These are phyloP conservation scores for Hirtodrosophila alboralis DNA, from an alignment of 2,888 invertebrate genomes.

Conservation along the genomic window DNA sequence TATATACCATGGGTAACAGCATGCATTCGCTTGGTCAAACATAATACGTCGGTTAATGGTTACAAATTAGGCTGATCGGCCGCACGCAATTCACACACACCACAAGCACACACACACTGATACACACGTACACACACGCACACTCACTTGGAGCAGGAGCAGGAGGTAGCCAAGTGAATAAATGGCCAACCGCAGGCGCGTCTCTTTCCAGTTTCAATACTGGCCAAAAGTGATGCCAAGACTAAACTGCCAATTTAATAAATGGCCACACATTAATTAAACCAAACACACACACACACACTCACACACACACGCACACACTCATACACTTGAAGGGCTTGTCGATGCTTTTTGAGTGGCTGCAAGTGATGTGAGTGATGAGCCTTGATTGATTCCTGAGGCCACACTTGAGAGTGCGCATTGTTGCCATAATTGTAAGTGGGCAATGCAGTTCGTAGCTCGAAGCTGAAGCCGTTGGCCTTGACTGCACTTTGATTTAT, in stretches of 20 bases:
- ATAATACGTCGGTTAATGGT: slow-evolving; percentile 80
- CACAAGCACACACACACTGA: slow-evolving; percentile 2
- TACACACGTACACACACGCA: slow-evolving; percentile 4
- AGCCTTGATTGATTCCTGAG: slow-evolving; percentile 82
- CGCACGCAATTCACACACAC: slow-evolving; percentile 49
- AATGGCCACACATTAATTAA: slow-evolving; percentile 82
- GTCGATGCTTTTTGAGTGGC: slow-evolving; percentile 44
- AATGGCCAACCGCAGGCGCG: slow-evolving; percentile 51
- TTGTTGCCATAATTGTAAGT: slow-evolving; percentile 70
- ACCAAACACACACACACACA: slow-evolving; percentile 47
- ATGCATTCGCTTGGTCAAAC: slow-evolving; percentile 60
- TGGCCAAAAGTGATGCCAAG: slow-evolving; percentile 55
- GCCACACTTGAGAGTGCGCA: slow-evolving; percentile 76
- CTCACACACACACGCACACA: slow-evolving; percentile 32
- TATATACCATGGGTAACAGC: slow-evolving; percentile 47
- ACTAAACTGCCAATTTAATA: slow-evolving; percentile 82
- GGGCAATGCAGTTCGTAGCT: slow-evolving; percentile 25
- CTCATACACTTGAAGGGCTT: slow-evolving; percentile 34
- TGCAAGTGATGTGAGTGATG: slow-evolving; percentile 73
- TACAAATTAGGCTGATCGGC: slow-evolving; percentile 80
- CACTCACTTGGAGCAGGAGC: slow-evolving; percentile 5
- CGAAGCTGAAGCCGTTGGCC: slow-evolving; percentile 41
- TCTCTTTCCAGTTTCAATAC: slow-evolving; percentile 8
- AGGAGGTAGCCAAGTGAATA: slow-evolving; percentile 41
- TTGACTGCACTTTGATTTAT: slow-evolving; percentile 69